Percentiles rank a stretch among this genome's conserved stretches.
These are phyloP conservation scores for Campoplex nolae DNA, from an alignment of 2,888 invertebrate species.

Conservation along the genomic window DNA sequence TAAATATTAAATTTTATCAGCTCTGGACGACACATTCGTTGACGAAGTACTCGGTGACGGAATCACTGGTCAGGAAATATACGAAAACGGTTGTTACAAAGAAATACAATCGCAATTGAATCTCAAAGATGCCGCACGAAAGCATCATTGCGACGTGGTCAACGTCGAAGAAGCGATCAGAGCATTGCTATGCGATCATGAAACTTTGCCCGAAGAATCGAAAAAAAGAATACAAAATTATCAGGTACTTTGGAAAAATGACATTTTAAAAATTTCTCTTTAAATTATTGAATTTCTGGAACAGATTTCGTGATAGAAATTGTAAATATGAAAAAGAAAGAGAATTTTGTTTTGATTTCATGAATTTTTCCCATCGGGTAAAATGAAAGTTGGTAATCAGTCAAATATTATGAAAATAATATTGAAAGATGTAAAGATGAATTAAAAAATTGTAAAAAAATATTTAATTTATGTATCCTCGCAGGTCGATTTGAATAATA, in stretches of 20 bases:
- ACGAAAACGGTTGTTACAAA: constrained; percentile 86
- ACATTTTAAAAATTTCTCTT: neutral
- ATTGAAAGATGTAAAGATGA: no score
- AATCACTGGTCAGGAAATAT: constrained; percentile 84
- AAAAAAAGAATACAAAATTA: constrained; percentile 85
- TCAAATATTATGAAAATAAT: neutral
- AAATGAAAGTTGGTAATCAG: no score
- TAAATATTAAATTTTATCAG: constrained; percentile 68
- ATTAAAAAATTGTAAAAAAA: neutral
- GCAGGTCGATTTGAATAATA: constrained; percentile 88
- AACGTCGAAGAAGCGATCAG: constrained; percentile 83
- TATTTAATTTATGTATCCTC: neutral
- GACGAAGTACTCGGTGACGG: constrained; percentile 85
- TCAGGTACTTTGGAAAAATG: constrained; percentile 72
- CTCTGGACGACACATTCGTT: constrained; percentile 82
- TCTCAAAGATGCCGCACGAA: constrained; percentile 77
- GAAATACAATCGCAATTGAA: constrained; percentile 85
- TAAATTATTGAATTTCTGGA: neutral
- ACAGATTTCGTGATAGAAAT: no score
- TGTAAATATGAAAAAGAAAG: no score
- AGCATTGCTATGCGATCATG: constrained; percentile 87
- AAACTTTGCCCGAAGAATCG: constrained; percentile 86
- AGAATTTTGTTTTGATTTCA: no score
- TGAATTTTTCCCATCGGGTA: no score
- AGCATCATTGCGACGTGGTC: constrained; percentile 74